Conservation (phyloP, 2,797 vertebrate species). For the Enteromius fasciolatus region DNA sequence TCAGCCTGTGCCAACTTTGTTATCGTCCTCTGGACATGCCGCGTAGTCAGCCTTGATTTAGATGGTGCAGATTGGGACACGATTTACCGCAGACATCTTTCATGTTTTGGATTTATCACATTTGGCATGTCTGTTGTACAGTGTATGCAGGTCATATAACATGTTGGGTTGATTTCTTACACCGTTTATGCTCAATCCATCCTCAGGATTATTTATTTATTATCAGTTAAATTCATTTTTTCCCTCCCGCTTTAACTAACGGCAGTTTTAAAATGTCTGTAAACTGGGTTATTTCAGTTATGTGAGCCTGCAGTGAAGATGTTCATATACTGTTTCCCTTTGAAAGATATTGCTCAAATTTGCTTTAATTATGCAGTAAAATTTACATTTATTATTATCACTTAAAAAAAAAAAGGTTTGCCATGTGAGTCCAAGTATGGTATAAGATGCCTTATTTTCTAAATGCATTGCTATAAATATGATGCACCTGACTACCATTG, state of each 20-base stretch:
- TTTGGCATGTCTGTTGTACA: neutral
- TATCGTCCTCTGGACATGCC: slow-evolving; percentile 27
- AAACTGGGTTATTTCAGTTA: neutral
- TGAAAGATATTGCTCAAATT: neutral
- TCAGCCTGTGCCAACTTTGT: slow-evolving; percentile 47
- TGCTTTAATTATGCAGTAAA: slow-evolving; percentile 3
- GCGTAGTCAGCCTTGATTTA: slow-evolving; percentile 34
- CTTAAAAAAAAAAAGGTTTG: neutral
- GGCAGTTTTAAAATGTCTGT: neutral
- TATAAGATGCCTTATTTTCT: slow-evolving; percentile 43
- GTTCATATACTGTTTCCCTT: neutral
- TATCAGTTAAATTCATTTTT: neutral
- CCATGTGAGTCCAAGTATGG: neutral
- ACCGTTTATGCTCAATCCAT: neutral
- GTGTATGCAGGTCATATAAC: neutral
- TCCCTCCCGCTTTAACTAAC: neutral
- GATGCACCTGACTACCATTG: slow-evolving; percentile 53
- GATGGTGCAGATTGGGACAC: slow-evolving; percentile 13
- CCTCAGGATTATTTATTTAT: neutral
- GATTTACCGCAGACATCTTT: neutral
- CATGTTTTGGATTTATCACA: slow-evolving; percentile 19
- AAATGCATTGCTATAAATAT: slow-evolving; percentile 71
- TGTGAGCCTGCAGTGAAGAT: neutral
- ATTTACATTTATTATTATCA: neutral
- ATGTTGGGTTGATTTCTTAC: neutral